These are phyloP conservation scores for Amblyjoppa proteus DNA, from an alignment of 2,888 invertebrate species.

Conservation along the genomic window DNA sequence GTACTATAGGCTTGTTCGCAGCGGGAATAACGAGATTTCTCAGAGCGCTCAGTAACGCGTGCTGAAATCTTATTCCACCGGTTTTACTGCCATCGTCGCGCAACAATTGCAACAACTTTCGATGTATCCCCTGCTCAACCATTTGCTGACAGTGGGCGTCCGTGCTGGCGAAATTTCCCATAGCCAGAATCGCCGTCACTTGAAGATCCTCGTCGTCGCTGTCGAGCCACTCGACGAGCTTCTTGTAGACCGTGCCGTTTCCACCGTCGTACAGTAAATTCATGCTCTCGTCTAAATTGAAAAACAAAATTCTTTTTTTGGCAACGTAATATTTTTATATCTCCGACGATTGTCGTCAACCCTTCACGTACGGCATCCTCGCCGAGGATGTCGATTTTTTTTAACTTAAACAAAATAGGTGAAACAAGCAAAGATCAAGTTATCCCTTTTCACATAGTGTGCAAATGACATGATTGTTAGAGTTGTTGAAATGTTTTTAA, in stretches of 20 bases:
- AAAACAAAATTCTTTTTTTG: slow-evolving; percentile 27
- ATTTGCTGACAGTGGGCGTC: slow-evolving; percentile 94
- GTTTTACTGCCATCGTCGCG: slow-evolving; percentile 75
- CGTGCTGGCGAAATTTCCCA: slow-evolving; percentile 96
- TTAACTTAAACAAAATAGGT: no score
- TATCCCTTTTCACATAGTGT: no score
- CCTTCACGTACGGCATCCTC: no score
- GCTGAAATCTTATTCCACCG: slow-evolving; percentile 86
- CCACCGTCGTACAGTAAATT: slow-evolving; percentile 92
- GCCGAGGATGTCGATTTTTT: no score
- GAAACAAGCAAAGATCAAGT: no score
- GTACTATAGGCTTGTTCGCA: slow-evolving; percentile 91
- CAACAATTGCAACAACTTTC: slow-evolving; percentile 87
- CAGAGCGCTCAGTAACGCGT: slow-evolving; percentile 92
- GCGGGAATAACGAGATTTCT: slow-evolving; percentile 91
- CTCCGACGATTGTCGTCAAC: no score
- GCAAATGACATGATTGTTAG: no score
- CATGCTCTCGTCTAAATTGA: slow-evolving; percentile 93
- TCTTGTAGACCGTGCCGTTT: slow-evolving; percentile 90
- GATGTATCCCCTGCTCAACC: slow-evolving; percentile 92
- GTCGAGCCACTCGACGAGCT: slow-evolving; percentile 92
- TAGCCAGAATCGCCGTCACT: slow-evolving; percentile 93
- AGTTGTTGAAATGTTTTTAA: no score
- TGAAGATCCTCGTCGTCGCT: slow-evolving; percentile 91
- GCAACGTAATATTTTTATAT: no score